Conservation (phyloP, 2,113 vertebrate genomes). For the Bucco capensis region DNA sequence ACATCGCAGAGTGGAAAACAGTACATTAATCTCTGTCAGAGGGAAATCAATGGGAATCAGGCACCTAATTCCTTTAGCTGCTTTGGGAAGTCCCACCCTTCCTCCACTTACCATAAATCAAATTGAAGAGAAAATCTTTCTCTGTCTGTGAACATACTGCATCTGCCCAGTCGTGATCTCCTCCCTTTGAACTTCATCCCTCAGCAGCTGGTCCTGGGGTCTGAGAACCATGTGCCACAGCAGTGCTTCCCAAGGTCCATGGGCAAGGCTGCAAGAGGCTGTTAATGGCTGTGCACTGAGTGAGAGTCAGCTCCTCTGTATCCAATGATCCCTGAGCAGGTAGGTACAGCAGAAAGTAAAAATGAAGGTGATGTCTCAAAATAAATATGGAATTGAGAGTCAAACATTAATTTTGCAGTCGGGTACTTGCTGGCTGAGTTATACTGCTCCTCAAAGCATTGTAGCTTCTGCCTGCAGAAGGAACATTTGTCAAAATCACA, state of each 20-base stretch:
- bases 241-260: fast-evolving
- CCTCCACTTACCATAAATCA: slow-evolving; percentile 56
- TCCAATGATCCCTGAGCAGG: neutral
- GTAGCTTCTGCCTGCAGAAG: neutral
- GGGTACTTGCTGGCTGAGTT: neutral
- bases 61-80: slow-evolving; percentile 64
- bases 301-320: neutral
- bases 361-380: neutral
- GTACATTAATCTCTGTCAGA: slow-evolving; percentile 66
- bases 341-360: neutral
- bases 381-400: neutral
- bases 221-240: fast-evolving
- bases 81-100: slow-evolving; percentile 45
- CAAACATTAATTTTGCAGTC: neutral
- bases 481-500: slow-evolving; percentile 23
- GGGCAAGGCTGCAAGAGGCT: neutral
- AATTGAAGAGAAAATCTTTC: slow-evolving; percentile 19
- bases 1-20: slow-evolving; percentile 19
- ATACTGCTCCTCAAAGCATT: neutral
- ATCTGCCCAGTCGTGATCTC: neutral
- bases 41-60: slow-evolving; percentile 59
- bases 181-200: neutral
- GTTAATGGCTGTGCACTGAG: fast-evolving
- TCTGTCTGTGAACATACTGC: neutral
- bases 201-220: neutral